phyloP scores from a whole-genome alignment of 2,888 invertebrate species.

The Volucella inanis region DNA sequence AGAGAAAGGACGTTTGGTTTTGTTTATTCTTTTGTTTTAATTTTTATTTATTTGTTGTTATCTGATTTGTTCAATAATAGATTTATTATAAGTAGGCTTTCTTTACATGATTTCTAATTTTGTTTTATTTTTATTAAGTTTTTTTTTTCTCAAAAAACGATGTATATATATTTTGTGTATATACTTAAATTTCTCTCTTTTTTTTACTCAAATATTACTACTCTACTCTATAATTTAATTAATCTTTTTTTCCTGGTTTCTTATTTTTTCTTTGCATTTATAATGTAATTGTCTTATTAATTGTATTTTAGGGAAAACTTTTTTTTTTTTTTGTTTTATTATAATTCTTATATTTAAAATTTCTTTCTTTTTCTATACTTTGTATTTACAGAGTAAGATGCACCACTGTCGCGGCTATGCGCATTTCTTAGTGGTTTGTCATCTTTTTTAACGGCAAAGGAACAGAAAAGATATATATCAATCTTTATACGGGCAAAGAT shows the following conservation, averaged over 20 bases:
- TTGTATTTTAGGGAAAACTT: constrained; percentile 54
- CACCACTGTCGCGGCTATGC: constrained; percentile 5
- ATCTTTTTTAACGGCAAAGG: constrained; percentile 64
- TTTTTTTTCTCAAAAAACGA: constrained; percentile 60
- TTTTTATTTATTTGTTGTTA: constrained; percentile 35
- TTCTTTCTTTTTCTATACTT: constrained; percentile 58
- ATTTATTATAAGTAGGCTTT: constrained; percentile 30
- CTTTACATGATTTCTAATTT: constrained; percentile 16
- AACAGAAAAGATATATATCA: constrained; percentile 61
- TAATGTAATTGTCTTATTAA: constrained; percentile 45
- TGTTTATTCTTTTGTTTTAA: constrained; percentile 12
- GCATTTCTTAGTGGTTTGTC: constrained; percentile 62
- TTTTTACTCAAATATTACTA: constrained; percentile 48
- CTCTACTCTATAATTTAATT: constrained; percentile 34
- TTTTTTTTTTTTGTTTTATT: constrained; percentile 34
- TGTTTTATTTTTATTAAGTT: constrained; percentile 28
- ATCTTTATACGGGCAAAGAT: constrained; percentile 52
- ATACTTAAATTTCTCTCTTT: constrained; percentile 37
- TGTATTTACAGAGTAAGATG: constrained; percentile 68
- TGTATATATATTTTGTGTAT: constrained; percentile 34
- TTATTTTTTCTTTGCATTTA: constrained; percentile 37
- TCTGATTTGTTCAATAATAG: constrained; percentile 48
- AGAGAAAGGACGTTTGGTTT: constrained; percentile 53
- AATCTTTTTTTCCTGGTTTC: constrained; percentile 6
- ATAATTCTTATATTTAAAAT: constrained; percentile 52